Conservation (phyloP, 2,797 vertebrate species). For the Onychomys leucogaster region DNA sequence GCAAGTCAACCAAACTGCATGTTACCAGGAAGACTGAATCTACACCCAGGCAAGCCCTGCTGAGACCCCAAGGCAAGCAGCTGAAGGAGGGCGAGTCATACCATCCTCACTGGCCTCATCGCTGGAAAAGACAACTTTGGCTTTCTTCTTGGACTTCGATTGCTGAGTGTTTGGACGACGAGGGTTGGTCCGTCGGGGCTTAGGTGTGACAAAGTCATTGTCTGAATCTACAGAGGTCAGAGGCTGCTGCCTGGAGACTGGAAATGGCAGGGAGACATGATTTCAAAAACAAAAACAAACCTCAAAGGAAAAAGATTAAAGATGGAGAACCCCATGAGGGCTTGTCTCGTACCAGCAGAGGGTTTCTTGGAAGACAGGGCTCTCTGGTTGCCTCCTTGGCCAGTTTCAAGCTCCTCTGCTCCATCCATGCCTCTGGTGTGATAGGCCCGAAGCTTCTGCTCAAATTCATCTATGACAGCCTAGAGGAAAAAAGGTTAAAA, state of each 20-base stretch:
- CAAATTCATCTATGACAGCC: conserved; percentile 94
- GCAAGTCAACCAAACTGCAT: background rate
- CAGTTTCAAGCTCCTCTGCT: conserved; percentile 83
- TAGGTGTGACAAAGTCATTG: conserved; percentile 90
- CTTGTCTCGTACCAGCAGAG: conserved; percentile 70
- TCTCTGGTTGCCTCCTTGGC: conserved; percentile 73
- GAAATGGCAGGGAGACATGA: background rate
- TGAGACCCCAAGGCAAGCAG: background rate
- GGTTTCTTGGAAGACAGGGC: conserved; percentile 76
- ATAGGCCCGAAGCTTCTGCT: conserved; percentile 93
- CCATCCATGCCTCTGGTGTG: conserved; percentile 94
- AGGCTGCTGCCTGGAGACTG: conserved; percentile 36
- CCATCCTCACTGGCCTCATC: conserved; percentile 92
- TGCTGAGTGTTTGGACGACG: conserved; percentile 76
- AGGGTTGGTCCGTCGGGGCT: conserved; percentile 67
- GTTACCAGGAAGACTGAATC: rapidly evolving
- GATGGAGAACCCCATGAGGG: background rate
- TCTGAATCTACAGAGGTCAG: conserved; percentile 74
- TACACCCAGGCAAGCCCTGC: background rate
- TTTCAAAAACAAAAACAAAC: background rate
- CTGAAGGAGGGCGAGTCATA: conserved; percentile 73
- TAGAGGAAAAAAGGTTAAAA: conserved; percentile 75
- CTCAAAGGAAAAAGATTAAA: background rate
- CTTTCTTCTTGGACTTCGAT: conserved; percentile 80
- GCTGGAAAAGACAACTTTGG: conserved; percentile 92